Evolutionary conservation across 2,888 invertebrate genomes (phyloP), one percentile per base, ranked within the genome.

Genomic region (Caenorhabditis becei): DNA sequence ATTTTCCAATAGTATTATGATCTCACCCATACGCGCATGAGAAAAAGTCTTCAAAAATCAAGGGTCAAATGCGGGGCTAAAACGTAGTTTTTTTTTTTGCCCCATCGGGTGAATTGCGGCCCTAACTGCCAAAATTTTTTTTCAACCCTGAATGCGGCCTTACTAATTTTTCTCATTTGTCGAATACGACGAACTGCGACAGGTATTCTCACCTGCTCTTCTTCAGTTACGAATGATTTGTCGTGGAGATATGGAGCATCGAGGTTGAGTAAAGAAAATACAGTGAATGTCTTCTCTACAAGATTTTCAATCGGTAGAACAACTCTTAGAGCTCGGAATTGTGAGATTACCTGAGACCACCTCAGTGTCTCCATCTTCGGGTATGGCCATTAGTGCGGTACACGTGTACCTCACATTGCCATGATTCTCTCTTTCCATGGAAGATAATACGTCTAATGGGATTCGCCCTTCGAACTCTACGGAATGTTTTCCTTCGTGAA

Each of bases 311-410:
- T n/a, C n/a, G n/a, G n/a, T n/a, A 20, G 26, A 2, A 11, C 1
- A 10, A 23, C 24, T 16, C 26, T 47, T 8, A n/a, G 2, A 3
- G 1, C 4, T 44, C 24, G 10, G 24, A 51, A 26, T 7, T 4
- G 5, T 32, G 32, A 32, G 18, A 8, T 58, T n/a, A 89, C 89
- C 89, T 44, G 90, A 88, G n/a, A 90, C 83, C 16, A 90, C 80
- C 69, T 90, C 88, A n/a, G 87, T 90, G 32, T 88, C 90, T 14
- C 89, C 90, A 47, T 87, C 86, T 56, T 90, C 90, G 2, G 89
- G 88, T n/a, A 90, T 84, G 47, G 88, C 88, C 79, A 90, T 82
- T 1, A 88, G 72, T 3, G 90, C 90, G 11, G 89, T 85, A 72
- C 89, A 89, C 44, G 86, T 88, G 74, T 89, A 90, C 44, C 88